Evolutionary conservation across 2,888 invertebrate genomes (phyloP), one percentile per base, ranked within the genome.

Genomic region (Deilephila porcellus): DNA sequence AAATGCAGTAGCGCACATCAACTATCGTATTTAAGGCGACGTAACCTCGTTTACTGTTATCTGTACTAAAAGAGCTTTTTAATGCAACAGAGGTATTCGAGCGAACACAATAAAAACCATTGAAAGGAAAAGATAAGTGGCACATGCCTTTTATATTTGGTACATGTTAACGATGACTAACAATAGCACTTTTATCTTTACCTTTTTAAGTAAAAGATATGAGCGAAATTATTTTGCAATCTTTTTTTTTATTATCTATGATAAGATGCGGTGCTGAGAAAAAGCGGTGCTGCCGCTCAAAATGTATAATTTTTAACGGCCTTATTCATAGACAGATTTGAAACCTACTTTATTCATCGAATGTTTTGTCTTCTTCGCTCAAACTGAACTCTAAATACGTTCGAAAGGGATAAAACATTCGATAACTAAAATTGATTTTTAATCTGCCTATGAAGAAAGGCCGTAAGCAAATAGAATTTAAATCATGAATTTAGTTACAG

Each of bases 71-170:
- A 53, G 71, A 71, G 34, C 32, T 63, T 60, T 72, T 62, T 62
- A 71, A 71, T 73, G 71, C 73, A 62, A 73, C 34, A 19, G 37
- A 71, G 62, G 71, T 63, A 52, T 73, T 71, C 71, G 37, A 63
- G 71, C 29, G 73, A 52, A 63, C n/a, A 37, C 63, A 73, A 73
- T 73, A 73, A 73, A 72, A 73, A 37, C 62, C 56, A 29, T 73
- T 52, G 53, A 73, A 70, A 62, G 34, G 73, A 73, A 73, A 71
- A 73, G 73, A 73, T 73, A 73, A 73, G 71, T 56, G 45, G 60
- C 14, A 70, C 72, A 37, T 29, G 8, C 14, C 34, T 71, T 62
- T 60, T 20, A 52, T 70, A 62, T 29, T 62, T 25, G 63, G 59
- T 73, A 56, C 71, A 56, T 6, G 63, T 37, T 52, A 32, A 45